phyloP scores from a whole-genome alignment of 2,113 vertebrate genomes.

The Toxotes jaculatrix region DNA sequence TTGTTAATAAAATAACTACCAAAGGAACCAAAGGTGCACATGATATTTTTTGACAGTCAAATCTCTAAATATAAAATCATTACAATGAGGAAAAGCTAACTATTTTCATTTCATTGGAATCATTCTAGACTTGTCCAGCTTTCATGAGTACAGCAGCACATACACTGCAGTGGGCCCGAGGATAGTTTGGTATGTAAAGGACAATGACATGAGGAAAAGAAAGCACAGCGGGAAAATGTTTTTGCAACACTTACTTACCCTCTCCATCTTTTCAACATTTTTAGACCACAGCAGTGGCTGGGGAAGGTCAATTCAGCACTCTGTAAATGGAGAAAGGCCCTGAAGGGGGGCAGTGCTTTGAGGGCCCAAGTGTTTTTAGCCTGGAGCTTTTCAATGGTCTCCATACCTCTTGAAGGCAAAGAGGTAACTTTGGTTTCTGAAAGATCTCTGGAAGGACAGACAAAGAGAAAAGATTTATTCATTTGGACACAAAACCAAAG shows the following conservation, averaged over 20 bases:
- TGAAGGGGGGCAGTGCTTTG: constrained; percentile 88
- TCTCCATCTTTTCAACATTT: constrained; percentile 88
- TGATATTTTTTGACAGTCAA: not conserved
- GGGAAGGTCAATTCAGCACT: constrained; percentile 90
- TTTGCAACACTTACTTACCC: constrained; percentile 83
- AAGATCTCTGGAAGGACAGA: constrained; percentile 84
- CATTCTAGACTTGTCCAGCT: not conserved
- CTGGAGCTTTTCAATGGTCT: constrained; percentile 86
- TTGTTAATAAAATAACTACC: not conserved
- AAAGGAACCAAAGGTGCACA: not conserved
- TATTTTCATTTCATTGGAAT: not conserved
- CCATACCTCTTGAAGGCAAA: constrained; percentile 88
- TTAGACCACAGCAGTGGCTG: constrained; percentile 93
- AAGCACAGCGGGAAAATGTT: constrained; percentile 13
- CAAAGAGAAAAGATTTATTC: constrained; percentile 26
- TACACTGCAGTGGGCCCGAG: not conserved
- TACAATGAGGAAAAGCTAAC: not conserved
- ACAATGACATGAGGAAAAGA: not conserved
- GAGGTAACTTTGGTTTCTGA: constrained; percentile 87
- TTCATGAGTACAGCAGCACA: not conserved
- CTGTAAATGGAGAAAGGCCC: constrained; percentile 87
- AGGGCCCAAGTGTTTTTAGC: constrained; percentile 90
- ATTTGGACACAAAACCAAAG: not conserved
- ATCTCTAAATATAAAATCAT: not conserved
- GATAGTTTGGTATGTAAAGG: not conserved